Evolutionary conservation across 1,140 invertebrate species (phyloP), one percentile per base, ranked within the genome.

Genomic region (Camponotus pennsylvanicus): DNA sequence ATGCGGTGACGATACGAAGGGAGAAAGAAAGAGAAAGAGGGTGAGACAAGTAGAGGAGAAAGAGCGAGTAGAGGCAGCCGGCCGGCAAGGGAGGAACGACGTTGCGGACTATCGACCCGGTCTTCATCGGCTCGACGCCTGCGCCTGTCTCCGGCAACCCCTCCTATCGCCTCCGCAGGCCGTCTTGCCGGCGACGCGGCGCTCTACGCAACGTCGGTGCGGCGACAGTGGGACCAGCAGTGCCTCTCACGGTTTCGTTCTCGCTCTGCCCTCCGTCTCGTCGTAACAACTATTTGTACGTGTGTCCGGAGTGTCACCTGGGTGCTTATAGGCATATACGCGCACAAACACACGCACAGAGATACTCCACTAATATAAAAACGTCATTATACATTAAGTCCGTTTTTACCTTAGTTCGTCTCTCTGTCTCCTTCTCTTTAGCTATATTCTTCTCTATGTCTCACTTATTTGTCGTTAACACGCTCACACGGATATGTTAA

Each of bases 21-120:
- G 34, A 61, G 69, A 6, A 40, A 40, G 55, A 32, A 27, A 27
- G 27, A 27, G 27, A 27, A 27, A 27, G 27, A 27, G 27, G 27
- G 27, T 27, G 27, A 27, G 27, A 37, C 1, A 27, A 63, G 21
- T n/a, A n/a, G 42, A 37, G 18, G 57, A 37, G 42, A 59, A 27
- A 57, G 57, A 49, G 67, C 8, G 40, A 67, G 61, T 42, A 37
- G 37, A 57, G 59, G 15, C 32, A 73, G 83, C 49, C 37, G 69
- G 71, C 63, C 64, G 82, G 84, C 83, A 83, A 83, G 89, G 86
- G 77, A 90, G 90, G 88, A 92, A 88, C 93, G 93, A 88, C 91
- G 93, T 93, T 95, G 94, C 94, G 93, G 94, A 95, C 92, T 95
- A 95, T 95, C 94, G 94, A 95, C 93, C 94, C 91, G 85, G 88